Conservation (phyloP, 2,113 vertebrate genomes). For the Diphyllodes magnificus region DNA sequence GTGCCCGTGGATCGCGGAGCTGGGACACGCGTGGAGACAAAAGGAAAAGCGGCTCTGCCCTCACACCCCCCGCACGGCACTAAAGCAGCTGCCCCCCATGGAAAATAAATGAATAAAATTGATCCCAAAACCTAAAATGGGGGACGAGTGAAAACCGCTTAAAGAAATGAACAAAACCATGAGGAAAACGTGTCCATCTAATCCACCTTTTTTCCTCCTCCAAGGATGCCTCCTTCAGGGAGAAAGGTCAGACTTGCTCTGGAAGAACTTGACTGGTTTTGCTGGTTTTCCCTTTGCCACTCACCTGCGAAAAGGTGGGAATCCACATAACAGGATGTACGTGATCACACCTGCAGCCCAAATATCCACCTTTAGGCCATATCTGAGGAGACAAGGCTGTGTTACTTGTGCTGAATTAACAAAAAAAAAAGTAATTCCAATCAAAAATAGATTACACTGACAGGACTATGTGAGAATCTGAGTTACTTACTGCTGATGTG, state of each 20-base stretch:
- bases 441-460: neutral
- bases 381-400: conserved; percentile 68
- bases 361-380: conserved; percentile 95
- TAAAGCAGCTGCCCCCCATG: neutral
- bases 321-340: conserved; percentile 95
- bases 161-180: neutral
- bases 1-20: fast-evolving
- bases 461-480: neutral
- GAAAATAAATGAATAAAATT: neutral
- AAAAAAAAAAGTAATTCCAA: neutral
- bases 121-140: neutral
- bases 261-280: neutral
- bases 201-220: fast-evolving
- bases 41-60: neutral
- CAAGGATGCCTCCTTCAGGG: neutral
- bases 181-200: neutral
- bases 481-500: neutral
- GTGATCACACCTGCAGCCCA: conserved; percentile 98
- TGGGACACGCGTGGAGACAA: neutral
- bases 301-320: conserved; percentile 96
- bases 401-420: neutral
- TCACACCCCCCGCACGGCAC: fast-evolving
- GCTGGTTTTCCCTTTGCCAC: neutral
- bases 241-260: neutral
- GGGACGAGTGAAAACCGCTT: neutral